phyloP scores from a whole-genome alignment of 2,888 invertebrate genomes.

The Sesamia inferens region DNA sequence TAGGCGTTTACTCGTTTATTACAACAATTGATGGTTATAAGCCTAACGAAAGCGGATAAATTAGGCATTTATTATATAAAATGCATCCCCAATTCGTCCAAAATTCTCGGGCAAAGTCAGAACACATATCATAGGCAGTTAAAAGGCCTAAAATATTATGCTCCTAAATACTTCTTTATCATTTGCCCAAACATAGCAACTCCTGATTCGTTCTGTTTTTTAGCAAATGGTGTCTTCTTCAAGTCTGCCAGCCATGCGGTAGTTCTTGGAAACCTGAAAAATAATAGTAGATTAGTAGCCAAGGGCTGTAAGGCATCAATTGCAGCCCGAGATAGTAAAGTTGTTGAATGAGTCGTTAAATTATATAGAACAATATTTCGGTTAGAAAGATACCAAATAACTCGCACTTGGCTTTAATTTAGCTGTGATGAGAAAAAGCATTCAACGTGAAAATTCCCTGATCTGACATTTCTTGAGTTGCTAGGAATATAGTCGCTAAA shows the following conservation, averaged over 20 bases:
- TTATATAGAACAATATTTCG: too few relatives aligned
- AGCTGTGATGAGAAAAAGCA: too few relatives aligned
- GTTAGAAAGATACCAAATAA: too few relatives aligned
- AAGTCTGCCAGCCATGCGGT: constrained; percentile 20
- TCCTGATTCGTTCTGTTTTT: constrained; percentile 32
- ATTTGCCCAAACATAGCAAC: not conserved
- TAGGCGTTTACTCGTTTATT: not conserved
- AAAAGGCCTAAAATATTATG: not conserved
- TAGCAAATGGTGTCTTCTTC: constrained; percentile 11
- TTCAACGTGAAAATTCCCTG: not conserved
- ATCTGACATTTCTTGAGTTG: not conserved
- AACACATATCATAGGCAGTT: not conserved
- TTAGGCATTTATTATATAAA: not conserved
- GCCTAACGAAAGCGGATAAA: too few relatives aligned
- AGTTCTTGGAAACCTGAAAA: constrained; percentile 30
- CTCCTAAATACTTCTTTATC: constrained; percentile 3
- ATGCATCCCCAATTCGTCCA: not conserved
- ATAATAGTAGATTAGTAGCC: not conserved
- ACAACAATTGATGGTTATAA: not conserved
- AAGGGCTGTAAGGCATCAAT: too few relatives aligned
- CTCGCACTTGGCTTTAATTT: too few relatives aligned
- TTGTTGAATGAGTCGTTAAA: too few relatives aligned
- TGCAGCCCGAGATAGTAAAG: too few relatives aligned
- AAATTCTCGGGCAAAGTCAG: not conserved
- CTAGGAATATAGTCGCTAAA: not conserved